Percentiles rank a stretch among this genome's conserved stretches.
phyloP scores from a whole-genome alignment of 92 coral and sea anemone genomes.

The Umimayanthus chanpuru region DNA sequence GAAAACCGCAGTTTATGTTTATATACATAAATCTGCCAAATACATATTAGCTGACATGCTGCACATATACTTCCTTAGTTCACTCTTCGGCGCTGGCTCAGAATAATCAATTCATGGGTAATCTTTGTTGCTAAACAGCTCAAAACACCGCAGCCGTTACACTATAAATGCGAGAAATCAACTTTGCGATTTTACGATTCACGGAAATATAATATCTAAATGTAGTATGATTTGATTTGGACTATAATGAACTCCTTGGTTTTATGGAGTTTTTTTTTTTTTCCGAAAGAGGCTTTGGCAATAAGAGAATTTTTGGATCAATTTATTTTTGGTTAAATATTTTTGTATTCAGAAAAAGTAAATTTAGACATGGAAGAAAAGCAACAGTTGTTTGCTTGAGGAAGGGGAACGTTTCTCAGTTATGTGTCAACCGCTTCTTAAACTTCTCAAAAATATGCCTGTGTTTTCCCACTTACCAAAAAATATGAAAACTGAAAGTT shows the following conservation, averaged over 20 bases:
- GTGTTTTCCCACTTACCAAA: not conserved
- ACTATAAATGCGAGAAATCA: not conserved
- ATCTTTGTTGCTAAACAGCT: not conserved
- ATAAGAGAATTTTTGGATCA: not conserved
- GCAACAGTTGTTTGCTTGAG: conserved; percentile 2
- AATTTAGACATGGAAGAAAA: not conserved
- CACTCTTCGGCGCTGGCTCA: not conserved
- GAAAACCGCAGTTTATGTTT: no score
- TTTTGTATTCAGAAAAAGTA: not conserved
- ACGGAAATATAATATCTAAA: not conserved
- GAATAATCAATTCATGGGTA: not conserved
- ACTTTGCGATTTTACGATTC: conserved; percentile 12
- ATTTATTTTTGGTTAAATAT: not conserved
- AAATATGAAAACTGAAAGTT: not conserved
- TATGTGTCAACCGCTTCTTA: not conserved
- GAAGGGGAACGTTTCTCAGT: not conserved
- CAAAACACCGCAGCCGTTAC: not conserved
- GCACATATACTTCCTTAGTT: not conserved
- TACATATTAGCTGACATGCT: not conserved
- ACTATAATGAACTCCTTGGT: conserved; percentile 13
- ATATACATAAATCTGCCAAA: not conserved
- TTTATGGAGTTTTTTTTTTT: not conserved
- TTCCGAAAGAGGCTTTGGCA: not conserved
- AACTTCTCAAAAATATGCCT: not conserved
- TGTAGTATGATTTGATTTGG: not conserved